Evolutionary conservation across 2,113 vertebrate species (phyloP).

Genomic region (Scolopax mira): DNA sequence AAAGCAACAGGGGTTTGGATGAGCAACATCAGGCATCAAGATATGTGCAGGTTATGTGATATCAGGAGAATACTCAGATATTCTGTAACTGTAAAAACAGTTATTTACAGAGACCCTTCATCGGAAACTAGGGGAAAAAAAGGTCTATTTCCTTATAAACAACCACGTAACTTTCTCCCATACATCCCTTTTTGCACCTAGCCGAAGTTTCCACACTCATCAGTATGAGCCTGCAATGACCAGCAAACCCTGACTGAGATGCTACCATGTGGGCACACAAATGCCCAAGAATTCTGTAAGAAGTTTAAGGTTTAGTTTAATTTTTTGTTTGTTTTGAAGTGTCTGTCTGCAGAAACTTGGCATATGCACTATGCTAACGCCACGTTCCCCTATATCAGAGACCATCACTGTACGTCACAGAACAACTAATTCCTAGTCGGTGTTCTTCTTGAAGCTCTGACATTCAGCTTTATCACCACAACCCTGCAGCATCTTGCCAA

Average conservation of each 20-base stretch:
- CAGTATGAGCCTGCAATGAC: neutral
- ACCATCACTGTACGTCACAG: neutral
- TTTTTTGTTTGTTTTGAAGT: neutral
- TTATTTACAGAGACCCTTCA: neutral
- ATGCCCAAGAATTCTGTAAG: neutral
- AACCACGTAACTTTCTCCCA: neutral
- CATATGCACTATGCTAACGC: neutral
- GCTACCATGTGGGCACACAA: neutral
- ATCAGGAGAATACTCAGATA: neutral
- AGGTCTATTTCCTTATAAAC: neutral
- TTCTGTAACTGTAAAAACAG: too few relatives aligned
- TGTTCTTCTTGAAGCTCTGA: neutral
- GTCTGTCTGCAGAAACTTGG: neutral
- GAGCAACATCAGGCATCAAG: neutral
- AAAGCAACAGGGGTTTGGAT: neutral
- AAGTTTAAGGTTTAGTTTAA: neutral
- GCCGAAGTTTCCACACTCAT: neutral
- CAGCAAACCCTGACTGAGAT: neutral
- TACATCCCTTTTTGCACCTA: neutral
- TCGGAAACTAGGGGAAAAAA: neutral
- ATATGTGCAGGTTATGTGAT: neutral
- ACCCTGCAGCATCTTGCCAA: neutral
- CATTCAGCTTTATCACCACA: neutral
- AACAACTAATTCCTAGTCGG: neutral
- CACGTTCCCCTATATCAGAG: neutral